Evolutionary conservation across 92 coral and sea anemone species (phyloP).

Genomic region (Desmophyllum pertusum): DNA sequence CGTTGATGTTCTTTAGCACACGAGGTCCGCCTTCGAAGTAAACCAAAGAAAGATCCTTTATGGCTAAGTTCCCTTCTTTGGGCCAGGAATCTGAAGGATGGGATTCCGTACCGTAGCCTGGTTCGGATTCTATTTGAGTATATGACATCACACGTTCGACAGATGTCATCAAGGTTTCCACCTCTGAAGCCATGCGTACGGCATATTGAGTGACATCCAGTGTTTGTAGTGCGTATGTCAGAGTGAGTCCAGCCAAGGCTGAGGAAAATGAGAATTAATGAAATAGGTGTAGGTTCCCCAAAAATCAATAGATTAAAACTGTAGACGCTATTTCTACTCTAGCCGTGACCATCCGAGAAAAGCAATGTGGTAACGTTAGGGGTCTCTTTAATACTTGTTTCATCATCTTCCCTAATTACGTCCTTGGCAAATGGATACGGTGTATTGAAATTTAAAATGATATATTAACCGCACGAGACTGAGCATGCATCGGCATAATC

Average conservation of each 20-base stretch:
- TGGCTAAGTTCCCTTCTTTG: background rate
- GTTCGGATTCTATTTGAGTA: conserved; percentile 1
- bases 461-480: background rate
- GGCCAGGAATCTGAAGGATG: conserved; percentile 17
- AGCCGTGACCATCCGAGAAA: background rate
- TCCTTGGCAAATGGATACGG: background rate
- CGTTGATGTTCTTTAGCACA: background rate
- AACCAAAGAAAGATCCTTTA: conserved; percentile 1
- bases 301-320: no score
- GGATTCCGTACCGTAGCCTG: conserved; percentile 22
- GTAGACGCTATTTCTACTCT: no score
- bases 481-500: background rate
- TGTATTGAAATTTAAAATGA: background rate
- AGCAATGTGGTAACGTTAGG: no score
- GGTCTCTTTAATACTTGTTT: no score
- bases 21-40: conserved; percentile 21
- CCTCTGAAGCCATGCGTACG: conserved; percentile 20
- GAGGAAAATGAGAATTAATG: background rate
- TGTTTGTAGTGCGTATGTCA: conserved; percentile 25
- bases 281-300: no score
- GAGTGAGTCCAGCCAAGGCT: conserved; percentile 24
- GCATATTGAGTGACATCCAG: background rate
- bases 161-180: conserved; percentile 38
- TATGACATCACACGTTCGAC: conserved; percentile 26
- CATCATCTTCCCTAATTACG: no score